These are phyloP conservation scores for Thymelicus lineola DNA, from an alignment of 2,888 invertebrate species.

Conservation along the genomic window DNA sequence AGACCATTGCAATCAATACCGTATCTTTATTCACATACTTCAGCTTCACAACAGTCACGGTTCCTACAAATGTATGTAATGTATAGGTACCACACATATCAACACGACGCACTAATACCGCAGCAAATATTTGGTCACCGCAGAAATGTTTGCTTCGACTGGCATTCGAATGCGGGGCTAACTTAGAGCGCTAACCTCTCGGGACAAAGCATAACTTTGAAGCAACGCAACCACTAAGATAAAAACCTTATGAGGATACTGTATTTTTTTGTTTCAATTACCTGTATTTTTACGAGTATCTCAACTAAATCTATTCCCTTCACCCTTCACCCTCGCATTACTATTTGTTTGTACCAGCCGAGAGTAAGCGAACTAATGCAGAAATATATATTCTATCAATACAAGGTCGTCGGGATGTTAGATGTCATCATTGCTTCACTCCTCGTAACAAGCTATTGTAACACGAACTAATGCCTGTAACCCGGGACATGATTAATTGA, in stretches of 20 bases:
- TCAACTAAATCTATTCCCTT: no score
- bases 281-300: no score
- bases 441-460: slow-evolving; percentile 14
- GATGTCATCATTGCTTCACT: slow-evolving; percentile 25
- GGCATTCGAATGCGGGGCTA: slow-evolving; percentile 8
- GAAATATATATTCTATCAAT: slow-evolving; percentile 7
- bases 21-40: not conserved
- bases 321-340: no score
- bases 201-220: not conserved
- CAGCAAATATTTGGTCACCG: slow-evolving; percentile 3
- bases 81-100: not conserved
- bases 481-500: slow-evolving; percentile 29
- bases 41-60: not conserved
- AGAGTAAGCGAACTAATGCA: not conserved
- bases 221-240: no score
- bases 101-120: not conserved
- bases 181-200: not conserved
- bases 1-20: no score
- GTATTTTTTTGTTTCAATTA: no score
- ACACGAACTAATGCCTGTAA: slow-evolving; percentile 24
- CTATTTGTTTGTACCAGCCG: no score
- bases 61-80: not conserved
- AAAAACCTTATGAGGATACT: no score
- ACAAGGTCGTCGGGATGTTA: slow-evolving; percentile 12
- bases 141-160: slow-evolving; percentile 3